These are phyloP conservation scores for Mareca strepera DNA, from an alignment of 2,797 vertebrate species.

Conservation along the genomic window DNA sequence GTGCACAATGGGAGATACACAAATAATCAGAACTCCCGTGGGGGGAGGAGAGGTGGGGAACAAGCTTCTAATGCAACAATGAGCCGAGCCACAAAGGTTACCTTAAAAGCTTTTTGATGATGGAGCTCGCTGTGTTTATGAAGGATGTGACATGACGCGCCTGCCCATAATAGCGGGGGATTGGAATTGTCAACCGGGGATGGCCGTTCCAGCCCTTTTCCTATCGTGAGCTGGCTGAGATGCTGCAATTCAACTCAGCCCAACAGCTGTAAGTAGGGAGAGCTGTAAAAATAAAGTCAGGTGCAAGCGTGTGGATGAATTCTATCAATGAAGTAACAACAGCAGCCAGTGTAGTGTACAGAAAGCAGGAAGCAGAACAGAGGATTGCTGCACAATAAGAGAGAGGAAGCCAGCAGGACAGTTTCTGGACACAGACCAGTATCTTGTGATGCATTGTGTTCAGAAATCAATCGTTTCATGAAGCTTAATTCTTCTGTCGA, in stretches of 20 bases:
- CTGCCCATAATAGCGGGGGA: neutral
- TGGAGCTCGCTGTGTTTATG: neutral
- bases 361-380: neutral
- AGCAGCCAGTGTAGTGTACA: neutral
- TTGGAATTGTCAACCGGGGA: neutral
- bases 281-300: slow-evolving; percentile 9
- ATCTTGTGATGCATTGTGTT: slow-evolving; percentile 27
- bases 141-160: neutral
- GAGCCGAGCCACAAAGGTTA: neutral
- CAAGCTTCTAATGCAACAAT: neutral
- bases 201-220: neutral
- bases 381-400: neutral
- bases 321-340: slow-evolving; percentile 6
- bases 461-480: slow-evolving; percentile 22
- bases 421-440: slow-evolving; percentile 40
- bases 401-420: neutral
- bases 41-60: neutral
- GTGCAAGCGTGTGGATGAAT: neutral
- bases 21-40: neutral
- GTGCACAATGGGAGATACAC: rapidly evolving
- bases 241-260: neutral
- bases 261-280: neutral
- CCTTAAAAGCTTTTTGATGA: slow-evolving; percentile 4
- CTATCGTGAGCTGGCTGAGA: neutral
- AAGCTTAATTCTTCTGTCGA: slow-evolving; percentile 16